A percentile compares a stretch with the other conserved stretches of the same genome.
Evolutionary conservation across 1,140 invertebrate genomes (phyloP).

Genomic region (Gonatopus flavifemur): DNA sequence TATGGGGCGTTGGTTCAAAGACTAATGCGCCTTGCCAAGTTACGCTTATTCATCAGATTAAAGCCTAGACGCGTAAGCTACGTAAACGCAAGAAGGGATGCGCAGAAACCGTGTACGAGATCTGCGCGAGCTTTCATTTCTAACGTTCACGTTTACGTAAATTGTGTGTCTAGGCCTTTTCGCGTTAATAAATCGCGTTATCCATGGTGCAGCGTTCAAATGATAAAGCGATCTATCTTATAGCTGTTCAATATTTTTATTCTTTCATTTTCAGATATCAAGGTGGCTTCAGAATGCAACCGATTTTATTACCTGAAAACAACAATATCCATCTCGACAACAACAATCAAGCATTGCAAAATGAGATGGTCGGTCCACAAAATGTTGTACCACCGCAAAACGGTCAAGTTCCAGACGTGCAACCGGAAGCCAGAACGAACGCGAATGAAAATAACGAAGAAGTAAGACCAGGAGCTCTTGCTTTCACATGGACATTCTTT

Average conservation of each 20-base stretch:
- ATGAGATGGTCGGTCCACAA: constrained; percentile 25
- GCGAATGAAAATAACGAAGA: constrained; percentile 52
- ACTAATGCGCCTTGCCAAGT: too few relatives aligned
- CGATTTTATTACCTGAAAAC: constrained; percentile 60
- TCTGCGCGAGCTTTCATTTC: too few relatives aligned
- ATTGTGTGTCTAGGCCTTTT: too few relatives aligned
- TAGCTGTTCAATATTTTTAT: not conserved
- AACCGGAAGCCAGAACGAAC: constrained; percentile 40
- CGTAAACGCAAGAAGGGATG: too few relatives aligned
- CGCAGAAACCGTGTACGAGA: too few relatives aligned
- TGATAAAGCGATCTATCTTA: too few relatives aligned
- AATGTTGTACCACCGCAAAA: constrained; percentile 22
- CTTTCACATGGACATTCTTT: constrained; percentile 74
- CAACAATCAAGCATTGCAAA: constrained; percentile 51
- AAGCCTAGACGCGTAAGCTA: too few relatives aligned
- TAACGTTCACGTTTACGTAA: too few relatives aligned
- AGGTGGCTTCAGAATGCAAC: constrained; percentile 64
- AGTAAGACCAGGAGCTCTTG: constrained; percentile 64
- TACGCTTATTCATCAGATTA: too few relatives aligned
- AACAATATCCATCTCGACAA: constrained; percentile 51
- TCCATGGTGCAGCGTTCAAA: too few relatives aligned
- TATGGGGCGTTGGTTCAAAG: too few relatives aligned
- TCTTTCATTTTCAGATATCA: constrained; percentile 62
- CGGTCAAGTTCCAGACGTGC: constrained; percentile 30
- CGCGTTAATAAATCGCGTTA: too few relatives aligned